Evolutionary conservation across 2,888 invertebrate species (phyloP).

Genomic region (Cerceris ruficornis): DNA sequence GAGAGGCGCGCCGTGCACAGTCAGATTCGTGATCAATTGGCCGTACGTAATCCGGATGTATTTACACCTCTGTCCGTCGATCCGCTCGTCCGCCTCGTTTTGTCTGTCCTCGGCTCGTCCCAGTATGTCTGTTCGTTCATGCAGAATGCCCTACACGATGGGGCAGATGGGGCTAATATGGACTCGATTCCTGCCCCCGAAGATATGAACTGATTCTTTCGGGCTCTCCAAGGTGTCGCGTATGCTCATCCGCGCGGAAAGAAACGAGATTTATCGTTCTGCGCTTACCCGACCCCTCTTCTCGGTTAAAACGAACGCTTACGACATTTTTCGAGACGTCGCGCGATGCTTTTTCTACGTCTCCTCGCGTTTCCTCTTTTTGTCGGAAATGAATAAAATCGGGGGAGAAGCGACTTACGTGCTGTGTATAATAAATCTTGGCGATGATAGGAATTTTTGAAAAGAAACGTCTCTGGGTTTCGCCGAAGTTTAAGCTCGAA

Average conservation of each 20-base stretch:
- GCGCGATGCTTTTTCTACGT: background rate
- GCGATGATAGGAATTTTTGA: no score
- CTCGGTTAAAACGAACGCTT: conserved; percentile 23
- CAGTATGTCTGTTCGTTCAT: conserved; percentile 71
- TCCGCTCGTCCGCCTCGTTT: conserved; percentile 62
- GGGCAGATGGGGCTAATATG: conserved; percentile 81
- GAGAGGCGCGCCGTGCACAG: conserved; percentile 76
- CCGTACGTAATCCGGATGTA: conserved; percentile 78
- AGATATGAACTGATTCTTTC: conserved; percentile 78
- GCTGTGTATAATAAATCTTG: no score
- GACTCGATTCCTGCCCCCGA: conserved; percentile 76
- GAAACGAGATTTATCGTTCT: conserved; percentile 75
- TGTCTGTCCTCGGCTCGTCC: conserved; percentile 62
- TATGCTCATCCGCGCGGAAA: conserved; percentile 69
- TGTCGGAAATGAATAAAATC: background rate
- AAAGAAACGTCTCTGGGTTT: no score
- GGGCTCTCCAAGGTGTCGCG: conserved; percentile 53
- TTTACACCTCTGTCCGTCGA: conserved; percentile 65
- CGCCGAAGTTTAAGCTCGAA: no score
- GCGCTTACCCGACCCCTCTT: conserved; percentile 40
- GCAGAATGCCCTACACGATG: conserved; percentile 73
- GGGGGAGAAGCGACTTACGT: no score
- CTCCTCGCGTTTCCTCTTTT: background rate
- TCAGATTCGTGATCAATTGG: conserved; percentile 81
- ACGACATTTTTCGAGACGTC: background rate